A percentile compares a stretch with the other conserved stretches of the same genome.
These are phyloP conservation scores for Blomia tropicalis DNA, from an alignment of 2,888 invertebrate genomes.

Conservation along the genomic window DNA sequence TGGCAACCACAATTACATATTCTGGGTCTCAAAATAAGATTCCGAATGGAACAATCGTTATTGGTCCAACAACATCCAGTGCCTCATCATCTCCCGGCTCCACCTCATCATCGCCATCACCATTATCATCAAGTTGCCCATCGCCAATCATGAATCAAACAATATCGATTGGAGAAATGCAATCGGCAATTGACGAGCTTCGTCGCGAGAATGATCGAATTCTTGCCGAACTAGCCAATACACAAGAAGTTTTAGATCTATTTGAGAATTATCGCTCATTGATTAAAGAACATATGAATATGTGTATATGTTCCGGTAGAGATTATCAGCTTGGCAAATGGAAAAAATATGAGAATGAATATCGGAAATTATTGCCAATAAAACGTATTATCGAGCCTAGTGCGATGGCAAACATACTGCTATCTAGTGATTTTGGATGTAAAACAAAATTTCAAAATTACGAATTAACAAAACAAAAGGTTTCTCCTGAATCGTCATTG, in stretches of 20 bases:
- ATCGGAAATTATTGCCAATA: not conserved
- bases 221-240: not conserved
- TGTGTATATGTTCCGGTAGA: not conserved
- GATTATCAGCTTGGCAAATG: not conserved
- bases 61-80: not conserved
- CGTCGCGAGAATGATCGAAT: slow-evolving; percentile 3
- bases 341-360: not conserved
- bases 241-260: slow-evolving; percentile 3
- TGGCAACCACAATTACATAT: too few species aligned
- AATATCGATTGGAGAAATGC: not conserved
- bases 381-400: not conserved
- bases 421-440: not conserved
- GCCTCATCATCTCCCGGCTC: not conserved
- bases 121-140: not conserved
- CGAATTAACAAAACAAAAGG: not conserved
- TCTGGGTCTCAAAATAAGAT: too few species aligned
- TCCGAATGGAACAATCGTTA: not conserved
- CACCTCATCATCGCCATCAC: too few species aligned
- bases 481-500: not conserved
- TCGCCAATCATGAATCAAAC: not conserved
- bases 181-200: not conserved
- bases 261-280: slow-evolving; percentile 2
- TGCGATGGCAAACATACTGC: not conserved
- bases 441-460: not conserved
- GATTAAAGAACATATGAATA: slow-evolving; percentile 5